Percentiles rank a stretch among this genome's conserved stretches.
Evolutionary conservation across 2,888 invertebrate genomes (phyloP).

Genomic region (Apodemia duryi): DNA sequence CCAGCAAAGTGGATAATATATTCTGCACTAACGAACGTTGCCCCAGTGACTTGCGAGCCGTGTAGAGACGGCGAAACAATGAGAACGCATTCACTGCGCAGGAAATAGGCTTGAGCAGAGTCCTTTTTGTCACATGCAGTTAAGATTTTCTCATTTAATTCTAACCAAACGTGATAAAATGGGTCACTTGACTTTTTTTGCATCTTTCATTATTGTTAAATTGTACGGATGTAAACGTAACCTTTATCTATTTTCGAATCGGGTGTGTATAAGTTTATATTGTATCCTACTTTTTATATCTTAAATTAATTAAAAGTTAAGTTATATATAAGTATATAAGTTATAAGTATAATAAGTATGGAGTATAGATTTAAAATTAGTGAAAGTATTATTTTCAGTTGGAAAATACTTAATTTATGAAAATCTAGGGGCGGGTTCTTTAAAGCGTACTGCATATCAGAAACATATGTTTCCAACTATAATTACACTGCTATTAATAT

Average conservation of each 20-base stretch:
- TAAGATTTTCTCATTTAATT: conserved; percentile 8
- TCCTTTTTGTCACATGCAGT: conserved; percentile 11
- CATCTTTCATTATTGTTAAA: conserved; percentile 1
- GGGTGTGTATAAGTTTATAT: too few relatives aligned
- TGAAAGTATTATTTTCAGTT: too few relatives aligned
- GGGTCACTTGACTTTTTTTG: conserved; percentile 3
- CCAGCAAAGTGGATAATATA: conserved; percentile 26
- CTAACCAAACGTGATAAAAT: conserved; percentile 5
- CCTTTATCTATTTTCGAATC: too few relatives aligned
- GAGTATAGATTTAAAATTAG: too few relatives aligned
- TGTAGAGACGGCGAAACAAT: conserved; percentile 5
- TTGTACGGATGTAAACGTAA: background rate
- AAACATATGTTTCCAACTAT: conserved; percentile 5
- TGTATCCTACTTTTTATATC: too few relatives aligned
- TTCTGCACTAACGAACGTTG: conserved; percentile 26
- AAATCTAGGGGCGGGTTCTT: background rate
- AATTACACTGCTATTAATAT: conserved; percentile 28
- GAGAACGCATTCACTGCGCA: background rate
- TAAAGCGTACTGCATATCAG: background rate
- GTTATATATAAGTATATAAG: too few relatives aligned
- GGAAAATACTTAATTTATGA: too few relatives aligned
- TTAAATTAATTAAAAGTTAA: too few relatives aligned
- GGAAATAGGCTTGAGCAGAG: background rate
- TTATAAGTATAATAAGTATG: too few relatives aligned
- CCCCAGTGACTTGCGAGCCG: conserved; percentile 18